Percentiles rank a stretch among this genome's conserved stretches.
Evolutionary conservation across 2,888 invertebrate genomes (phyloP).

Genomic region (Resseliella maxima): DNA sequence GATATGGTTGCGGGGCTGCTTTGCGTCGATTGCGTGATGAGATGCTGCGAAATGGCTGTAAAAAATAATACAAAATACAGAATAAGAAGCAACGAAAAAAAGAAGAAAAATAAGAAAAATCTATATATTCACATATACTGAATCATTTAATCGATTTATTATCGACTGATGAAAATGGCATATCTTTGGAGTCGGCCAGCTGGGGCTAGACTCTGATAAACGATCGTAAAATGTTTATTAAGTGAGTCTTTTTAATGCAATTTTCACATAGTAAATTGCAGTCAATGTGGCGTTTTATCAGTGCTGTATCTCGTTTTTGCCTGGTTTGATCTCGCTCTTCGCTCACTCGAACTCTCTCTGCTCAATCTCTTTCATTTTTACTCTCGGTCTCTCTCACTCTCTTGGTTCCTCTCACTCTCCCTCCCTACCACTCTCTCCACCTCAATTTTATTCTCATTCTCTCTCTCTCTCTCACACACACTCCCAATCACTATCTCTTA

Average conservation of each 20-base stretch:
- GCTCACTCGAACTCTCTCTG: not conserved
- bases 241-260: not conserved
- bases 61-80: not conserved
- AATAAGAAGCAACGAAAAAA: not conserved
- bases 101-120: not conserved
- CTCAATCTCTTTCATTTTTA: no score
- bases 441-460: no score
- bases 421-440: no score
- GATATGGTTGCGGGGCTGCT: not conserved
- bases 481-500: no score
- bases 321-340: not conserved
- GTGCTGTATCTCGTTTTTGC: not conserved
- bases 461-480: no score
- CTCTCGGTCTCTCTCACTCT: no score
- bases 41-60: conserved; percentile 1
- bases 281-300: conserved; percentile 14
- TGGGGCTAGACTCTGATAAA: conserved; percentile 2
- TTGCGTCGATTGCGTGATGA: not conserved
- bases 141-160: conserved; percentile 41
- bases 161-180: not conserved
- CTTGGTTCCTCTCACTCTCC: no score
- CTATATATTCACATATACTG: no score
- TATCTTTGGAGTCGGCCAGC: not conserved
- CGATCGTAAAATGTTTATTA: conserved; percentile 9
- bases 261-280: not conserved